Evolutionary conservation across 2,113 vertebrate genomes (phyloP), one percentile per base, ranked within the genome.

Genomic region (Entosphenus tridentatus): DNA sequence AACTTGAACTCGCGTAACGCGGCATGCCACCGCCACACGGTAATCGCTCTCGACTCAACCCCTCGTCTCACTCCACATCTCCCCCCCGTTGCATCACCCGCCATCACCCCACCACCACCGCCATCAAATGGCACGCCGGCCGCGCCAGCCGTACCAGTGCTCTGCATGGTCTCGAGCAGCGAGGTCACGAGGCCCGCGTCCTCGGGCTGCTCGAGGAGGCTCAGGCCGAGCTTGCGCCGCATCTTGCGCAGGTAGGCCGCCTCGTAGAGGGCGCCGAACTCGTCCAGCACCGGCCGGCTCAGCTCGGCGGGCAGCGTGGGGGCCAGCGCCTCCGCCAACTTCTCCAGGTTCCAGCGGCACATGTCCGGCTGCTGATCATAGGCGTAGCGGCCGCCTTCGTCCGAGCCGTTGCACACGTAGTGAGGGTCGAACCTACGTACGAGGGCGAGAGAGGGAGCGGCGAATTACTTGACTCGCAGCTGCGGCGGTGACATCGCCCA

Each of bases 331-430:
- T 97, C 93, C 0, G 86, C 89, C 11, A 98, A 80, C 58, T 88
- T 89, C 71, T 76, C 78, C 77, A 98, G 80, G 77, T 98, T 98
- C 93, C 93, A 98, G 70, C 79, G 85, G 78, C 92, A 97, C 57
- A 96, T 80, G 9, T 85, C 83, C 0, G 89, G 88, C 78, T 98
- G 93, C 67, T 83, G 87, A 80, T 83, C 79, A 75, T 88, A 98
- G 1, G 91, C 79, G 55, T 98, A 98, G 18, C 89, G 91, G 3
- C 87, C 88, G 0, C 81, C 77, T 12, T 78, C 84, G 78, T 98
- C 93, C 0, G 92, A 97, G 10, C 84, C 84, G 2, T 97, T 98
- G 79, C 90, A 97, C 69, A 95, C 75, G 21, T 87, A 88, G 68
- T 89, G 84, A 12, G 93, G 93, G 76, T 98, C 89, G 3, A 95